Evolutionary conservation across 2,888 invertebrate genomes (phyloP).

Genomic region (Perizoma flavofasciatum): DNA sequence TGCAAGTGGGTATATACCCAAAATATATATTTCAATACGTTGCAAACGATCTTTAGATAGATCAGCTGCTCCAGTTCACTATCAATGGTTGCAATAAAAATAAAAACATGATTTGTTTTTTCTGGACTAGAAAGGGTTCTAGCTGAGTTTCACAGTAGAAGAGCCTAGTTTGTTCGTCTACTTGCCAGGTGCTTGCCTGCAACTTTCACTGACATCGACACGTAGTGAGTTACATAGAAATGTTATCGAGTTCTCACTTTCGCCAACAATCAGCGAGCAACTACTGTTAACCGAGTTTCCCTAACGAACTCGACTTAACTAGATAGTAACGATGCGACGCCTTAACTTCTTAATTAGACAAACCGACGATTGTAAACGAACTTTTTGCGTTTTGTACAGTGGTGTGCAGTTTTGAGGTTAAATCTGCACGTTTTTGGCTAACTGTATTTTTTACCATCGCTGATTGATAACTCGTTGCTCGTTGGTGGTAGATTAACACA

Average conservation of each 20-base stretch:
- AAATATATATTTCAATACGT: no score
- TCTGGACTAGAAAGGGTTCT: no score
- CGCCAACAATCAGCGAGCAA: constrained; percentile 67
- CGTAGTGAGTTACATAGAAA: constrained; percentile 22
- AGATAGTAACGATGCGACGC: constrained; percentile 66
- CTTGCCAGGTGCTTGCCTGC: background rate
- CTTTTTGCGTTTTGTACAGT: constrained; percentile 46
- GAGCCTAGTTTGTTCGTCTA: no score
- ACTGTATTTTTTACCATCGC: background rate
- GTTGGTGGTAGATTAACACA: no score
- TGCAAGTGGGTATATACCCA: no score
- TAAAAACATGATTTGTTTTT: no score
- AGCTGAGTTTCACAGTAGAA: no score
- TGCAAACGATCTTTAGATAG: no score
- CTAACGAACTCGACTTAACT: constrained; percentile 76
- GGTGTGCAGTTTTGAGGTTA: constrained; percentile 29
- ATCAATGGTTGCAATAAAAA: no score
- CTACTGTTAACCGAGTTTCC: constrained; percentile 67
- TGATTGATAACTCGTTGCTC: no score
- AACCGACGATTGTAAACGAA: constrained; percentile 57
- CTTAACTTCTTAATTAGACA: constrained; percentile 71
- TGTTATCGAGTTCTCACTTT: constrained; percentile 59
- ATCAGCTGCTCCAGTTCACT: no score
- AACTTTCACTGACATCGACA: constrained; percentile 5
- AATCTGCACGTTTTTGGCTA: constrained; percentile 6